A percentile compares a stretch with the other conserved stretches of the same genome.
Conservation (phyloP, 2,797 vertebrate genomes). For the Microhierax caerulescens region DNA sequence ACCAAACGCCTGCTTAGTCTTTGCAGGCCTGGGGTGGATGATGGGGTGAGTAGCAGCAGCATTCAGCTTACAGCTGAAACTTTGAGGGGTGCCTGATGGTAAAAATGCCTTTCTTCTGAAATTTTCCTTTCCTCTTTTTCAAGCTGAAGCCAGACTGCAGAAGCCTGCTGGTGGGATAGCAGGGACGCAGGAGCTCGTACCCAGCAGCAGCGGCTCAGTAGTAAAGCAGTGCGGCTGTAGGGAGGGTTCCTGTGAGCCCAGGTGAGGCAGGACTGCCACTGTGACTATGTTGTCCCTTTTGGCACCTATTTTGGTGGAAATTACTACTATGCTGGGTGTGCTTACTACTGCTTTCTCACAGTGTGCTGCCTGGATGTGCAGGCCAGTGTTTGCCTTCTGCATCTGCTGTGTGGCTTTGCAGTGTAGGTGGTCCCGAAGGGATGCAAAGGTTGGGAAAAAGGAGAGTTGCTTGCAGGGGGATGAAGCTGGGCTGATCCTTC, state of each 20-base stretch:
- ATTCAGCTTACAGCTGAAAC: background rate
- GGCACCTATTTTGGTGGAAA: background rate
- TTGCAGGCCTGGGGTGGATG: background rate
- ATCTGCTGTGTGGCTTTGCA: background rate
- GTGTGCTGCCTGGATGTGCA: accelerated
- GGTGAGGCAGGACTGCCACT: background rate
- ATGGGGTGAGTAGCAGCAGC: background rate
- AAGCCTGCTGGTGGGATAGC: background rate
- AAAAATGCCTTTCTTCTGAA: background rate
- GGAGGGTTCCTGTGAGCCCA: background rate
- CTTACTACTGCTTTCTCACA: background rate
- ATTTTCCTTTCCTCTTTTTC: background rate
- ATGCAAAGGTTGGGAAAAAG: background rate
- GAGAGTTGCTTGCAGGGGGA: background rate
- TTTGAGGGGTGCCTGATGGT: background rate
- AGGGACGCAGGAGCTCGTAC: background rate
- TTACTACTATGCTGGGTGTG: background rate
- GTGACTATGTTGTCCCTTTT: background rate
- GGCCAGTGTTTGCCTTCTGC: background rate
- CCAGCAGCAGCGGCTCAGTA: background rate
- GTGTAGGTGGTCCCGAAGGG: background rate
- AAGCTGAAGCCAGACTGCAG: background rate
- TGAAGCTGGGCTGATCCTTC: background rate
- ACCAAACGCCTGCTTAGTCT: background rate
- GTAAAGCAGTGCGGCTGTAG: background rate